A percentile compares a stretch with the other conserved stretches of the same genome.
Evolutionary conservation across 2,113 vertebrate species (phyloP).

Genomic region (Chamaea fasciata): DNA sequence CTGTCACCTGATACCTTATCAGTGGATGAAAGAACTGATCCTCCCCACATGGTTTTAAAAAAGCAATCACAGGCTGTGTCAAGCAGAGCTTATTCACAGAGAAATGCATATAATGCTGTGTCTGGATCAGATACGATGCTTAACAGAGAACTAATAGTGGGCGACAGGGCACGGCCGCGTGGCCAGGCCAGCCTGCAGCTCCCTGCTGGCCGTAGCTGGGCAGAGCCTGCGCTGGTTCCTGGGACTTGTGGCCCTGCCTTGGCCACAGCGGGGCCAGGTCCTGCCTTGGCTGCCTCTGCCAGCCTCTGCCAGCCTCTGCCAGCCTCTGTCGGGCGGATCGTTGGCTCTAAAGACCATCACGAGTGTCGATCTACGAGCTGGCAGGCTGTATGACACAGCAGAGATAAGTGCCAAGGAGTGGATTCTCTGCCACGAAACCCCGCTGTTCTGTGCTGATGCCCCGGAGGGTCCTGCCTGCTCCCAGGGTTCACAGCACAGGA

Average conservation of each 20-base stretch:
- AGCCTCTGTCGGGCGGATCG: rapidly evolving
- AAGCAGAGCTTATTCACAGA: conserved; percentile 65
- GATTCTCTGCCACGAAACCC: neutral
- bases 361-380: rapidly evolving
- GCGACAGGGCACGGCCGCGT: rapidly evolving
- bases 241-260: neutral
- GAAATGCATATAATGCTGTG: conserved; percentile 64
- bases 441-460: rapidly evolving
- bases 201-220: neutral
- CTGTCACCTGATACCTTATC: conserved; percentile 79
- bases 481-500: neutral
- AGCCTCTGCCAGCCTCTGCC: neutral
- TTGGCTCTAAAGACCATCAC: neutral
- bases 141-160: neutral
- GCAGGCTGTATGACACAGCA: neutral
- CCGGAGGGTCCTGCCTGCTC: neutral
- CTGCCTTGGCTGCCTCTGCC: neutral
- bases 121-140: conserved; percentile 46
- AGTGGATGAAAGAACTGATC: conserved; percentile 70
- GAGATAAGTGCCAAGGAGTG: neutral
- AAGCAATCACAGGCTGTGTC: conserved; percentile 72
- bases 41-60: conserved; percentile 62
- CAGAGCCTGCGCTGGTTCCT: neutral
- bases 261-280: neutral
- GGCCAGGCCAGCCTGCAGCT: neutral